Conservation (phyloP, 2,797 vertebrate species). For the Acrossocheilus fasciatus region DNA sequence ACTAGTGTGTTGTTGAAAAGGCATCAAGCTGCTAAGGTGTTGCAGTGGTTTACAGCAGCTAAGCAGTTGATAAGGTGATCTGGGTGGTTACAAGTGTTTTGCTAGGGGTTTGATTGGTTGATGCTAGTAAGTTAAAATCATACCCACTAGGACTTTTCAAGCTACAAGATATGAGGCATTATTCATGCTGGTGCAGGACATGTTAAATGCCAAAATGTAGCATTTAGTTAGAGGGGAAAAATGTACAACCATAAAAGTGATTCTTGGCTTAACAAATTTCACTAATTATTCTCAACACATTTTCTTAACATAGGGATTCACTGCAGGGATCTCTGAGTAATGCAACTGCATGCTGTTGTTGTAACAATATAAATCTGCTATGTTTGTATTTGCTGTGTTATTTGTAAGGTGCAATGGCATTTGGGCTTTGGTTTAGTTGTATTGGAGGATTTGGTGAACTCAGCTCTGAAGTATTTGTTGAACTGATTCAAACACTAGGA, state of each 20-base stretch:
- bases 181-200: neutral
- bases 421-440: constrained; percentile 14
- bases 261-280: neutral
- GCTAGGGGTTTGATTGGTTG: neutral
- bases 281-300: neutral
- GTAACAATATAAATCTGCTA: constrained; percentile 36
- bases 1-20: neutral
- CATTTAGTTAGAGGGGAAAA: neutral
- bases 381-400: neutral
- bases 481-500: neutral
- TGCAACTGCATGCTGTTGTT: neutral
- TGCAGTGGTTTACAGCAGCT: too few relatives aligned
- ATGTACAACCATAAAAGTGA: neutral
- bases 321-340: constrained; percentile 7
- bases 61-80: neutral
- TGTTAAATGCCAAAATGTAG: neutral
- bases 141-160: neutral
- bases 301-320: neutral
- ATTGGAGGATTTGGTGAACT: neutral
- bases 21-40: neutral
- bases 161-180: neutral
- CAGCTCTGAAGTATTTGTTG: neutral
- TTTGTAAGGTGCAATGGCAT: constrained; percentile 8
- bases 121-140: neutral
- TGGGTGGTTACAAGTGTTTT: neutral